Conservation (phyloP, 2,797 vertebrate species). For the Pangasius djambal region DNA sequence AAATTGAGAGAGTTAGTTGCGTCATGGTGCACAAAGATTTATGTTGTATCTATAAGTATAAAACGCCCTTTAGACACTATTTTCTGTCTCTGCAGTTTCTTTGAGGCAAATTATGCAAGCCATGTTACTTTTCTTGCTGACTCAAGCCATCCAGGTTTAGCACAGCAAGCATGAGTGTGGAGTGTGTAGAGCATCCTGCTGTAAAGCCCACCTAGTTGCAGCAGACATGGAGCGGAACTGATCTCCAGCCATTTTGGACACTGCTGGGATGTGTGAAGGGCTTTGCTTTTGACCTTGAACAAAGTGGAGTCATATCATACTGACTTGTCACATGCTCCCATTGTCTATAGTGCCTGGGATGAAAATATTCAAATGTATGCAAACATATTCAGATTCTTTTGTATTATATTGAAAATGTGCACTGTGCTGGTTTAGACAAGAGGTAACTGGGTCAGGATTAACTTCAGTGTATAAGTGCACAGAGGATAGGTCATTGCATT, state of each 20-base stretch:
- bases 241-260: background rate
- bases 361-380: background rate
- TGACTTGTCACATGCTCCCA: background rate
- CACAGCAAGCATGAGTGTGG: conserved; percentile 1
- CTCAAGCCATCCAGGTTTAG: conserved; percentile 23
- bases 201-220: background rate
- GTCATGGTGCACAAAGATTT: conserved; percentile 9
- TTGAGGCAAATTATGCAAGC: conserved; percentile 27
- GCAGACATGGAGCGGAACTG: background rate
- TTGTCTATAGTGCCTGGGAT: background rate
- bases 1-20: background rate
- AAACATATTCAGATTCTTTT: background rate
- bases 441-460: background rate
- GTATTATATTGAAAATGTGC: background rate
- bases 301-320: background rate
- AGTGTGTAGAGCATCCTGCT: background rate
- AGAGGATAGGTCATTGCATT: background rate
- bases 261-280: conserved; percentile 13
- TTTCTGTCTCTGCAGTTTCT: conserved; percentile 22
- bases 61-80: conserved; percentile 11
- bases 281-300: conserved; percentile 3
- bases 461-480: background rate
- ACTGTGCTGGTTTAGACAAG: background rate
- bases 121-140: conserved; percentile 28
- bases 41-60: background rate